These are phyloP conservation scores for Apis cerana DNA, from an alignment of 1,140 invertebrate species.

Conservation along the genomic window DNA sequence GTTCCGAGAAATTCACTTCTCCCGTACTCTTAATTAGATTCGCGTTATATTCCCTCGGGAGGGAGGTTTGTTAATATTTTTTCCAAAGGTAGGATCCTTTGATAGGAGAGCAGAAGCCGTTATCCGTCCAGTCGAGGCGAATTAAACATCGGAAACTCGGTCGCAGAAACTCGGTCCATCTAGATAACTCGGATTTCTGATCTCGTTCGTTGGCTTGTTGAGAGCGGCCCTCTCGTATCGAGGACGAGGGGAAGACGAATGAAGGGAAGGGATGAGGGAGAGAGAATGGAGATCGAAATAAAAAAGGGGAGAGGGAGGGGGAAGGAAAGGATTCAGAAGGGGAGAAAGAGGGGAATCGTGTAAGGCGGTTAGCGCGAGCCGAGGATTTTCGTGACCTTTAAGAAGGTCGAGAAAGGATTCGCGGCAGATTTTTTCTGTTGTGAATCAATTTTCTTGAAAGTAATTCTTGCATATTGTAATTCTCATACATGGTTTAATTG, in stretches of 20 bases:
- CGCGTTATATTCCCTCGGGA: not conserved
- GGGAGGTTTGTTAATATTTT: constrained; percentile 34
- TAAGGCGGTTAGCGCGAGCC: too few relatives aligned
- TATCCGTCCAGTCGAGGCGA: constrained; percentile 28
- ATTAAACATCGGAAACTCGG: constrained; percentile 36
- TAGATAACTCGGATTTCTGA: constrained; percentile 12
- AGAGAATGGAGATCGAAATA: too few relatives aligned
- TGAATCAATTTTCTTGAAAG: too few relatives aligned
- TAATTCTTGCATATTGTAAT: too few relatives aligned
- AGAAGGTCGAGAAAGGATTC: too few relatives aligned
- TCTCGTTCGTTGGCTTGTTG: not conserved
- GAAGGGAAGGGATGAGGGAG: too few relatives aligned
- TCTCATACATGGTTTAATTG: too few relatives aligned
- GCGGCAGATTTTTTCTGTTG: too few relatives aligned
- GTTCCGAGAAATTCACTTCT: constrained; percentile 22
- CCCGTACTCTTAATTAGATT: constrained; percentile 44
- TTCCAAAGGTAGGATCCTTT: not conserved
- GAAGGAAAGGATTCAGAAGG: too few relatives aligned
- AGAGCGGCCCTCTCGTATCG: not conserved
- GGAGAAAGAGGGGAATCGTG: too few relatives aligned
- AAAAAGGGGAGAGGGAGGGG: too few relatives aligned
- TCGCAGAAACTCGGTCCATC: constrained; percentile 40
- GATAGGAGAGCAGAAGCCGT: not conserved
- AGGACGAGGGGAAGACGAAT: not conserved
- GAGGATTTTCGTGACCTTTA: too few relatives aligned